Percentiles rank a stretch among this genome's conserved stretches.
Evolutionary conservation across 2,113 vertebrate species (phyloP).

Genomic region (Campylomormyrus tamandua): DNA sequence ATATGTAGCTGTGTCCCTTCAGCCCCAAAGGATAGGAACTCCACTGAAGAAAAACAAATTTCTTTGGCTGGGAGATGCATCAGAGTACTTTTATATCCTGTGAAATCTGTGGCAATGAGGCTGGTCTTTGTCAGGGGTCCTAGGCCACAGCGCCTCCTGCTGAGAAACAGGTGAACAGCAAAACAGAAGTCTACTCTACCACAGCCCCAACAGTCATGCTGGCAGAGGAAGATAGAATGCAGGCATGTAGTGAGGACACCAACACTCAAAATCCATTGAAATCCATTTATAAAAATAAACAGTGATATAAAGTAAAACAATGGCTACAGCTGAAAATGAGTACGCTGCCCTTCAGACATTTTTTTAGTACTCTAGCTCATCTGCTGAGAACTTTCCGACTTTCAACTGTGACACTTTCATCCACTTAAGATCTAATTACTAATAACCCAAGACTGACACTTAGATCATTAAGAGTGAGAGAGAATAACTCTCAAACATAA

Average conservation of each 20-base stretch:
- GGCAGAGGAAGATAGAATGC: conserved; percentile 40
- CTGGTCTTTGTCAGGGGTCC: conserved; percentile 22
- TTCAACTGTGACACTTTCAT: neutral
- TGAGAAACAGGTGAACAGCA: conserved; percentile 30
- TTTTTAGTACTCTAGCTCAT: neutral
- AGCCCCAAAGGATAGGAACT: neutral
- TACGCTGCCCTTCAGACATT: neutral
- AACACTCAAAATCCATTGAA: conserved; percentile 48
- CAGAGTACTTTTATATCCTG: conserved; percentile 6
- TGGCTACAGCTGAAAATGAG: conserved; percentile 39
- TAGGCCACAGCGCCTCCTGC: conserved; percentile 37
- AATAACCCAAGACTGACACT: neutral
- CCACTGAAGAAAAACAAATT: neutral
- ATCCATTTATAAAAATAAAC: conserved; percentile 50
- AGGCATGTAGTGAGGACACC: conserved; percentile 40
- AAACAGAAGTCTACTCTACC: conserved; percentile 34
- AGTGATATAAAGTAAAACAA: conserved; percentile 46
- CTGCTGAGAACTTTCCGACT: neutral
- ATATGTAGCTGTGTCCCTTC: neutral
- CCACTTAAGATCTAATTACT: neutral
- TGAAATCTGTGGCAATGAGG: conserved; percentile 6
- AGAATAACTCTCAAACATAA: neutral
- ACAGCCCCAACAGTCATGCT: conserved; percentile 40
- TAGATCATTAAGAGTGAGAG: neutral
- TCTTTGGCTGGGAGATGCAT: neutral